Evolutionary conservation across 2,113 vertebrate species (phyloP), one percentile per base, ranked within the genome.

Genomic region (Romanogobio albipinnatus): DNA sequence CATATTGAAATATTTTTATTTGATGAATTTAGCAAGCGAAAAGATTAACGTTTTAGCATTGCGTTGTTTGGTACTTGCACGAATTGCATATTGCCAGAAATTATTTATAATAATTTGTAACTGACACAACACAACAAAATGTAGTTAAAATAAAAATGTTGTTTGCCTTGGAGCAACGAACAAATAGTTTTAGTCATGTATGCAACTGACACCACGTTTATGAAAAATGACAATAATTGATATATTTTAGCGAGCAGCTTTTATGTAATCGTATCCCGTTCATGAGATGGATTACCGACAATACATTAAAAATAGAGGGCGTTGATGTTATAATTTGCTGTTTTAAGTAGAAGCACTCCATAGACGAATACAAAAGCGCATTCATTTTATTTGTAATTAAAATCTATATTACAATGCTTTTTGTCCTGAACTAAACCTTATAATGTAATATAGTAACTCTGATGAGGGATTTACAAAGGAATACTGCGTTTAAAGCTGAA

Each of bases 401-500:
- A 15, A 49, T 26, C 22, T 24, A 13, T 24, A 7, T 22, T 24
- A 24, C 1, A 47, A 47, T 26, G 70, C 11, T 7, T 47, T 73
- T 47, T 47, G 71, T 74, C n/a, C 43, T 3, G 9, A 47, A 73
- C n/a, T 24, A 73, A 1, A 73, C 11, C 9, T 6, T 39, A 39
- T 39, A 7, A 39, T 71, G 36, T 39, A 17, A 8, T 1, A 39
- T 2, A n/a, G 33, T 43, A 22, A 22, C 19, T 68, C 62, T 1
- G 9, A 61, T 24, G 22, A 61, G 58, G 58, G 8, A 10, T 64
- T 29, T 13, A 33, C 39, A 77, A 83, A 61, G 66, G 68, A 68
- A 17, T 29, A 13, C 6, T 1, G 14, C 39, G 47, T 85, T 66
- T 66, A 83, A 43, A 78, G 22, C 77, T 86, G 86, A 86, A 90